These are phyloP conservation scores for Prorops nasuta DNA, from an alignment of 1,140 invertebrate species.

Conservation along the genomic window DNA sequence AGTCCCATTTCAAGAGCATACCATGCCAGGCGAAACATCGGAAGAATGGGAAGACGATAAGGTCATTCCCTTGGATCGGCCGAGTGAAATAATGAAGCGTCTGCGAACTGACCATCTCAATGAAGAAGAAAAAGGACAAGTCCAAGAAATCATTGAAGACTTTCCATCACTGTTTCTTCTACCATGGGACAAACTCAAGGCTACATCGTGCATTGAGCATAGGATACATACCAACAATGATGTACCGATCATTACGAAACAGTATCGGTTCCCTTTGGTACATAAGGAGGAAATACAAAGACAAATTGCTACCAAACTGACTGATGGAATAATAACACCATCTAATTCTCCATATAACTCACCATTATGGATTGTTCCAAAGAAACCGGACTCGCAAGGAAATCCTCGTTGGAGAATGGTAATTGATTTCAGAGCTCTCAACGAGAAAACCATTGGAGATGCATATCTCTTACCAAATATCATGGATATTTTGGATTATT, in stretches of 20 bases:
- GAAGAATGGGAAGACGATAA: no score
- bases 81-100: no score
- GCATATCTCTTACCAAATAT: constrained; percentile 1
- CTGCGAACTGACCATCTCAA: no score
- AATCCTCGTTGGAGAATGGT: background rate
- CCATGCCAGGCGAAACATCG: no score
- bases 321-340: background rate
- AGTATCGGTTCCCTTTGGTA: background rate
- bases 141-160: no score
- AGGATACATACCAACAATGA: background rate
- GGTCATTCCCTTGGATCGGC: no score
- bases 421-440: background rate
- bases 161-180: no score
- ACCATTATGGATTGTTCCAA: background rate
- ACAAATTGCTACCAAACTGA: background rate
- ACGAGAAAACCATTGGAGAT: background rate
- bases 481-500: background rate
- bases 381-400: background rate
- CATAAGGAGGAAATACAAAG: background rate
- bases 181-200: background rate
- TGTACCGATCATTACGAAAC: background rate
- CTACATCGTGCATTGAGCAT: background rate
- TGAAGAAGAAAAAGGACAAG: no score
- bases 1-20: no score
- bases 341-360: constrained; percentile 1